Evolutionary conservation across 1,140 invertebrate genomes (phyloP).

Genomic region (Eubasilissa regina): DNA sequence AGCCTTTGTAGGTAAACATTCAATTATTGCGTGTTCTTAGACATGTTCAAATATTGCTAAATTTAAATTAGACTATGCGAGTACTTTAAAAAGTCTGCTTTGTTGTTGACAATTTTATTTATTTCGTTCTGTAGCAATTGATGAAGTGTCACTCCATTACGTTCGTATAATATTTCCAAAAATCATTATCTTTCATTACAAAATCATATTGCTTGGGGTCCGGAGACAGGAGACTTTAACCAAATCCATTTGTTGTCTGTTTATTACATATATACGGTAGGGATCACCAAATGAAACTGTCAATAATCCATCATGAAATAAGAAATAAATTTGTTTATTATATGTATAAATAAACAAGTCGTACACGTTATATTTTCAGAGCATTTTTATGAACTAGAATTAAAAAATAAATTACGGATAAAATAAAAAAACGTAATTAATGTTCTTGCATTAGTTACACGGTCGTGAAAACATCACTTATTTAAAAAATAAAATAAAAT

Average conservation of each 20-base stretch:
- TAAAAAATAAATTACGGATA: too few relatives aligned
- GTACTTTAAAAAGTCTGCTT: conserved; percentile 79
- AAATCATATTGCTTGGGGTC: conserved; percentile 96
- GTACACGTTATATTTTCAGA: too few relatives aligned
- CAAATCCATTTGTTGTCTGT: conserved; percentile 98
- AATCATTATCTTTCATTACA: conserved; percentile 71
- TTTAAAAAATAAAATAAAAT: too few relatives aligned
- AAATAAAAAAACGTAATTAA: too few relatives aligned
- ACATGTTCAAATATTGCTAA: too few relatives aligned
- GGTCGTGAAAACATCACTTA: too few relatives aligned
- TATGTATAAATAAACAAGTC: too few relatives aligned
- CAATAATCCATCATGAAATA: conserved; percentile 91
- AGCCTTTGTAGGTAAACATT: too few relatives aligned
- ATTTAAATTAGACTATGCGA: conserved; percentile 67
- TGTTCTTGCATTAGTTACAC: too few relatives aligned
- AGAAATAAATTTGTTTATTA: too few relatives aligned
- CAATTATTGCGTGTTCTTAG: too few relatives aligned
- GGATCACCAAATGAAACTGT: conserved; percentile 85
- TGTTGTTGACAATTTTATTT: conserved; percentile 77
- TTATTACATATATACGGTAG: conserved; percentile 95
- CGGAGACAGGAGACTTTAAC: conserved; percentile 94
- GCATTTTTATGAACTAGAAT: too few relatives aligned
- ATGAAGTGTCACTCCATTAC: conserved; percentile 87
- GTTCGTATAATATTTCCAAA: conserved; percentile 96
- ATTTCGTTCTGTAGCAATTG: conserved; percentile 88